Evolutionary conservation across 2,888 invertebrate species (phyloP).

Genomic region (Andrena flavipes): DNA sequence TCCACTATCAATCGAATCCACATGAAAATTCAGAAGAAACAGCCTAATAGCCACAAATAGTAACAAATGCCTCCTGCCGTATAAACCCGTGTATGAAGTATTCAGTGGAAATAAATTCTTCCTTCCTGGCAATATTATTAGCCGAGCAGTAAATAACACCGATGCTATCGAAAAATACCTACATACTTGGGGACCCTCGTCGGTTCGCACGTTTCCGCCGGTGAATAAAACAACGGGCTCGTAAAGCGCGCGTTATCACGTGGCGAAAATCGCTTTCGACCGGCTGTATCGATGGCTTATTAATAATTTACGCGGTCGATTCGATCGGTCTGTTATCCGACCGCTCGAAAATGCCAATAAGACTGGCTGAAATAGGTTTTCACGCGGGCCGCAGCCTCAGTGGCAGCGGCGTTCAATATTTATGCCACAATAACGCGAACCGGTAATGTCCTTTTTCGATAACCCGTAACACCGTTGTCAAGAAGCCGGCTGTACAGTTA

Average conservation of each 20-base stretch:
- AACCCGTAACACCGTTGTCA: constrained; percentile 17
- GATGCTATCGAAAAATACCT: constrained; percentile 15
- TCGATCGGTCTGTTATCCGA: constrained; percentile 32
- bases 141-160: constrained; percentile 23
- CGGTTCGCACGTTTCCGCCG: constrained; percentile 26
- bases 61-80: neutral
- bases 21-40: neutral
- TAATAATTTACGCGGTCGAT: constrained; percentile 55
- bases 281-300: constrained; percentile 39
- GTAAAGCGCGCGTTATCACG: constrained; percentile 52
- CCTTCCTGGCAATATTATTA: constrained; percentile 8
- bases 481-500: constrained; percentile 14
- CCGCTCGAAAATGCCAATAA: constrained; percentile 49
- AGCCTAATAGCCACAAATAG: neutral
- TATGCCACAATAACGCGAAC: constrained; percentile 46
- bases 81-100: constrained; percentile 18
- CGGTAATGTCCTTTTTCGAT: constrained; percentile 46
- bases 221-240: constrained; percentile 45
- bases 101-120: constrained; percentile 21
- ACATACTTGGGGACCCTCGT: constrained; percentile 16
- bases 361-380: constrained; percentile 25
- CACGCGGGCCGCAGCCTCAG: constrained; percentile 14
- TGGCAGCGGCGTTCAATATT: constrained; percentile 44
- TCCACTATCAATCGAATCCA: too few relatives aligned
- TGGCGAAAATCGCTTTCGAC: constrained; percentile 15